Base-by-base conservation (phyloP, 1,140 invertebrate species). In the Meloidogyne exigua region DNA sequence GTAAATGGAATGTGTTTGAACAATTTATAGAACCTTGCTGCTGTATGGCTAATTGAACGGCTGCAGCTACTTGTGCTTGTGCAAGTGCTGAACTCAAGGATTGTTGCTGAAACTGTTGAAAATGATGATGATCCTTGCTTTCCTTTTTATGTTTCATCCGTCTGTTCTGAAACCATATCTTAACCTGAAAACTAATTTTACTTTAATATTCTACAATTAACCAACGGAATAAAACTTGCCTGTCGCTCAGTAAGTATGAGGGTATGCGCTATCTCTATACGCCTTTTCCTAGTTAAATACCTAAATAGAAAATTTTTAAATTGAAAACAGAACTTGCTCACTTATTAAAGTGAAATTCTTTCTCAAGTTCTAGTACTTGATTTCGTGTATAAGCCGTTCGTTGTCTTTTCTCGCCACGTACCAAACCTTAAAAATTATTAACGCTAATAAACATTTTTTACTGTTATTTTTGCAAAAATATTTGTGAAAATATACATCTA, bases 271-370 rank as follows among this genome's bases (percentile, higher is more conserved):
- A 96, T 93, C 89, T 95, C 93, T 86, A 94, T 95, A 75, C 94
- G 90, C 80, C 92, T 87, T 83, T 91, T 85, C 57, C 91, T 83
- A 0, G 91, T 92, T 82, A 91, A 88, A 85, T 57, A 57, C n/a
- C 49, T 57, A 57, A n/a, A 49, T 49, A 18, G 13, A n/a, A n/a
- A 7, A n/a, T n/a, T 23, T 23, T 82, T 13, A 77, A 23, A n/a
- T 21, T 21, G 77, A 10, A 23, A 10, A 68, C 39, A 79, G 93
- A 91, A 91, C 92, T 85, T 92, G 92, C 89, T 93, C 91, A 89
- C 83, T 93, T 91, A 90, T 96, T 96, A 90, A 93, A 96, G 88
- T 96, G 94, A 88, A 96, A 96, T 90, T 96, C 94, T 89, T 96
- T 96, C 89, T 96, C 95, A 81, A 96, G 90, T 89, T 96, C 95